Evolutionary conservation across 1,140 invertebrate species (phyloP), one percentile per base, ranked within the genome.

Genomic region (Oppia nitens): DNA sequence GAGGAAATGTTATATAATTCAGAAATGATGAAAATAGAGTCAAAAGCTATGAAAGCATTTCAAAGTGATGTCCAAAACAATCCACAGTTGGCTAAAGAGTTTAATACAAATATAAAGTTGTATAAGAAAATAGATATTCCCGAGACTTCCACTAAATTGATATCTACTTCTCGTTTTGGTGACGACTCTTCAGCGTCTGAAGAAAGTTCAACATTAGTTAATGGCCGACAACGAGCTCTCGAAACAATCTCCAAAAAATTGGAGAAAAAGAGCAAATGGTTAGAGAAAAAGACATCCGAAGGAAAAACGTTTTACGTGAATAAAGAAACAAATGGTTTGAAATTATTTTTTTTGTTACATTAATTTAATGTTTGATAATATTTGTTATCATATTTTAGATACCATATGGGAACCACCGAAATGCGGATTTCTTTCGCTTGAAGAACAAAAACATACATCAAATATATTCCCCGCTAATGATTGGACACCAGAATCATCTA

Each of bases 21-120:
- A 62, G 82, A 90, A 49, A 79, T 95, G 62, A 80, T 81, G 59
- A 83, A 85, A 72, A 93, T 96, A 83, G 89, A 96, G 75, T 79
- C 78, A 66, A 85, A 83, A 4, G 87, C 85, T 0, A 78, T 89
- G 80, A 79, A 79, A 66, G 84, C 86, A 0, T 90, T 88, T 66
- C 69, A 83, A 51, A 85, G 82, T 69, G 87, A 89, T 71, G 74
- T 86, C 9, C 77, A 81, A 66, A 77, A 75, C 63, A 81, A 83
- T 65, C 75, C 75, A 26, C 85, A 88, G 9, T 25, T 53, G 25
- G 25, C 54, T 0, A 20, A 47, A 9, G 57, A 62, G 47, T 48
- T 47, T 28, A 6, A 23, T n/a, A 29, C 25, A 25, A 24, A 25
- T 14, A 50, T 21, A 20, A 14, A 28, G 14, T 20, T 45, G 20